Conservation (phyloP, 1,140 invertebrate species). For the Harpegnathos saltator region DNA sequence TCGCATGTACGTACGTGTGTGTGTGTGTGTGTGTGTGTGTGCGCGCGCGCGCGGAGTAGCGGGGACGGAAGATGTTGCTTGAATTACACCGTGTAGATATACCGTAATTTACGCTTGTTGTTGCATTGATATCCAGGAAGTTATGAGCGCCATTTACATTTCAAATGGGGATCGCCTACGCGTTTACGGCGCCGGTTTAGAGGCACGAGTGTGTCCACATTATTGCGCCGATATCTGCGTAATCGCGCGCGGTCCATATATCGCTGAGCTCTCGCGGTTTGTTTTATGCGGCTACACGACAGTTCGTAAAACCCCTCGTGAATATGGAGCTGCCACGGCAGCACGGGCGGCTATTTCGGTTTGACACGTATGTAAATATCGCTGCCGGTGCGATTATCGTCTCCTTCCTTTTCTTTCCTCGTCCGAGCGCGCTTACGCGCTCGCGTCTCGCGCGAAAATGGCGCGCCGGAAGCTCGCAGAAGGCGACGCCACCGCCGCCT, state of each 20-base stretch:
- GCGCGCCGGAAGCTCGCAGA: too few relatives aligned
- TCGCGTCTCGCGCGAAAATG: conserved; percentile 6
- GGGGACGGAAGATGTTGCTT: background rate
- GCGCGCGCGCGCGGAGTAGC: too few relatives aligned
- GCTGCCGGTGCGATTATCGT: conserved; percentile 38
- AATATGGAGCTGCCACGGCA: conserved; percentile 26
- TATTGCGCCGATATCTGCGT: conserved; percentile 36
- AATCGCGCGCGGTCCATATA: conserved; percentile 50
- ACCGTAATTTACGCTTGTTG: conserved; percentile 31
- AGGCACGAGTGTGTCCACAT: conserved; percentile 26
- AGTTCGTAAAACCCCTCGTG: conserved; percentile 39
- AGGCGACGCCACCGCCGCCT: too few relatives aligned
- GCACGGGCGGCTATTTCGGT: background rate
- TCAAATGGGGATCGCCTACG: conserved; percentile 48
- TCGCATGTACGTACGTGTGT: too few relatives aligned
- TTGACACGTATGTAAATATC: conserved; percentile 30
- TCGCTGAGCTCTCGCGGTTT: background rate
- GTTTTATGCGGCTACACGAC: conserved; percentile 43
- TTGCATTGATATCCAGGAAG: conserved; percentile 42
- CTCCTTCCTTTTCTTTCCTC: too few relatives aligned
- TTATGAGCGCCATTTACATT: conserved; percentile 48
- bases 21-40: too few relatives aligned
- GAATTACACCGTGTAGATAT: conserved; percentile 33
- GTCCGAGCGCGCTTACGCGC: conserved; percentile 18
- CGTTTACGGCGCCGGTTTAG: conserved; percentile 17